Base-by-base conservation (phyloP, 2,888 invertebrate species). In the Chelonus formosanus region DNA sequence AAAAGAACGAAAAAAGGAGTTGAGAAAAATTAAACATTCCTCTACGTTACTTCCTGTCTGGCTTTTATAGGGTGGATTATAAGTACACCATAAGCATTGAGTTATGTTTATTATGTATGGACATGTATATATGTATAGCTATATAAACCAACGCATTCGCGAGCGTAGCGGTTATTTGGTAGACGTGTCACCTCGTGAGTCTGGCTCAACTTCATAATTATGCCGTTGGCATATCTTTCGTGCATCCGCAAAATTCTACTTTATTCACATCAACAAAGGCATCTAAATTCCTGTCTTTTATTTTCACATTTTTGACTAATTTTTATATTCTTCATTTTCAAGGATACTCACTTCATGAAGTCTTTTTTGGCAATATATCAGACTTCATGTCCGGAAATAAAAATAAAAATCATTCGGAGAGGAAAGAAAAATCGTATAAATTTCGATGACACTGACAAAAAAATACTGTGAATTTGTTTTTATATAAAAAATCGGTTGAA, bases 41-140 rank as follows among this genome's bases (percentile, higher is more conserved):
- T 48, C n/a, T n/a, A 48, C 48, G 58, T 35, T 59, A 48, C 58
- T 59, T 59, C 58, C 58, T 59, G 58, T 59, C 58, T 59, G 58
- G 36, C 34, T 47, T 57, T 36, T 34, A 36, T 40, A 10, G 43
- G 43, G n/a, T 48, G 48, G 10, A 5, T 43, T 10, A n/a, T 32
- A 35, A 35, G 35, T 4, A 34, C 47, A 59, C 58, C 48, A 59
- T 59, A 59, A 59, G 48, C 58, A 43, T 48, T 8, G 35, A 59
- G 58, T 45, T 47, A 59, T 59, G 58, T 40, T 40, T 40, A 52
- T 52, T 52, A 52, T 52, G 52, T 52, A 52, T 52, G 35, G 10
- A 55, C 34, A 34, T 34, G 32, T 8, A 53, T 8, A 34, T 5
- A 53, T 44, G 20, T 57, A 57, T 31, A 43, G n/a, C 5, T 36